Evolutionary conservation across 2,113 vertebrate genomes (phyloP).

Genomic region (Poeciliopsis prolifica): DNA sequence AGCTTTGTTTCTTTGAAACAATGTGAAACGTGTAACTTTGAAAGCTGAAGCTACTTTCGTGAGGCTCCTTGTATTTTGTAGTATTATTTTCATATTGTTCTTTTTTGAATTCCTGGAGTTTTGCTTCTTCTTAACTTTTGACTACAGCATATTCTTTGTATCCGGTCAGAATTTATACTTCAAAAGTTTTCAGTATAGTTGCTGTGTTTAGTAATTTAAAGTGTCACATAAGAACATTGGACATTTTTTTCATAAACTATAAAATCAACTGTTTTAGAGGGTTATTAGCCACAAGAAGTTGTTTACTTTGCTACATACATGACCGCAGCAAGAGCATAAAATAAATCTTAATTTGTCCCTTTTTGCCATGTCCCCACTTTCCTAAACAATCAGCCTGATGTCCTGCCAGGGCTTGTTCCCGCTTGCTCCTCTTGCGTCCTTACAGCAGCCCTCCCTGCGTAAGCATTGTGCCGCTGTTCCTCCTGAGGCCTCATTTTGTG

Average conservation of each 20-base stretch:
- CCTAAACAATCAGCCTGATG: neutral
- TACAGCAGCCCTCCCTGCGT: slow-evolving; percentile 39
- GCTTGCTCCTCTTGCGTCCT: slow-evolving; percentile 13
- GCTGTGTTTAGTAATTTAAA: neutral
- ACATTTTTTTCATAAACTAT: neutral
- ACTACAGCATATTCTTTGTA: neutral
- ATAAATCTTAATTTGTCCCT: neutral
- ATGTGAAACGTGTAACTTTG: no score
- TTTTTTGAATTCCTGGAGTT: neutral
- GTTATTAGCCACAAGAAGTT: no score
- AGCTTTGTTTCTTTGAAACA: no score
- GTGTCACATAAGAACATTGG: neutral
- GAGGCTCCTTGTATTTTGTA: no score
- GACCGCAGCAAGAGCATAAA: neutral
- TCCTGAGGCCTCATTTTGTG: slow-evolving; percentile 54
- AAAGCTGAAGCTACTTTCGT: no score
- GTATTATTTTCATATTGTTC: no score
- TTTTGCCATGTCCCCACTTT: neutral
- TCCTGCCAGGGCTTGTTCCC: neutral
- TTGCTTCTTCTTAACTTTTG: neutral
- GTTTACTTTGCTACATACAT: neutral
- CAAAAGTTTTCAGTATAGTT: neutral
- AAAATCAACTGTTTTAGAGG: no score
- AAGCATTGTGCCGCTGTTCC: slow-evolving; percentile 37
- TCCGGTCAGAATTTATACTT: neutral